Evolutionary conservation across 2,888 invertebrate genomes (phyloP).

Genomic region (Nowickia ferox): DNA sequence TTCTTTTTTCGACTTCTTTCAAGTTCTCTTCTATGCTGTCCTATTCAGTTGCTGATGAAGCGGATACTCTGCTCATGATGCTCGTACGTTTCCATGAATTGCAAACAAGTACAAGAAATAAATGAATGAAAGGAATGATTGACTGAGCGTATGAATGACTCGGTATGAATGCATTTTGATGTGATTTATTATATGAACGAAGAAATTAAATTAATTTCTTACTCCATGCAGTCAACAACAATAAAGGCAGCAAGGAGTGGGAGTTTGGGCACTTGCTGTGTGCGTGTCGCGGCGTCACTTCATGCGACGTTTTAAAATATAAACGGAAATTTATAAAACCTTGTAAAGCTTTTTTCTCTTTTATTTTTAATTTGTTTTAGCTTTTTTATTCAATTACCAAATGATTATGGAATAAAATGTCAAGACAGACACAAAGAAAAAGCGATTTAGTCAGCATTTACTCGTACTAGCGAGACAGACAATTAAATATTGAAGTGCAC

Average conservation of each 20-base stretch:
- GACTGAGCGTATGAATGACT: constrained; percentile 53
- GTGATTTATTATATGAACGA: constrained; percentile 80
- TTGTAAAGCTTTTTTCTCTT: constrained; percentile 3
- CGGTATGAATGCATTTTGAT: constrained; percentile 71
- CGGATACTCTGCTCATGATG: not conserved
- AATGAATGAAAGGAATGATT: constrained; percentile 59
- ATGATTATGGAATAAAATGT: constrained; percentile 35
- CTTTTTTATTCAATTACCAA: constrained; percentile 53
- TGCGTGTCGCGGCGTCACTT: not conserved
- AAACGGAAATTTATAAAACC: constrained; percentile 60
- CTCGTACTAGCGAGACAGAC: constrained; percentile 11
- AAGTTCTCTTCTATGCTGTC: constrained; percentile 1
- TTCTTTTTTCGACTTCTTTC: constrained; percentile 15
- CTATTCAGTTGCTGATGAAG: constrained; percentile 20
- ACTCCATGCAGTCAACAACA: constrained; percentile 28
- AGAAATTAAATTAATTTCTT: constrained; percentile 79
- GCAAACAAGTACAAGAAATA: constrained; percentile 21
- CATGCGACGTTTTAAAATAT: constrained; percentile 16
- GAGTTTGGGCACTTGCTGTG: constrained; percentile 6
- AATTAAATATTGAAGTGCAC: constrained; percentile 25
- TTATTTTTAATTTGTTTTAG: not conserved
- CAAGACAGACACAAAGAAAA: constrained; percentile 12
- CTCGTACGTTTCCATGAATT: not conserved
- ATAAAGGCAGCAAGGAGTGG: not conserved
- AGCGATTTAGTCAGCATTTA: constrained; percentile 3